phyloP scores from a whole-genome alignment of 2,113 vertebrate genomes.

The Pluvialis apricaria region DNA sequence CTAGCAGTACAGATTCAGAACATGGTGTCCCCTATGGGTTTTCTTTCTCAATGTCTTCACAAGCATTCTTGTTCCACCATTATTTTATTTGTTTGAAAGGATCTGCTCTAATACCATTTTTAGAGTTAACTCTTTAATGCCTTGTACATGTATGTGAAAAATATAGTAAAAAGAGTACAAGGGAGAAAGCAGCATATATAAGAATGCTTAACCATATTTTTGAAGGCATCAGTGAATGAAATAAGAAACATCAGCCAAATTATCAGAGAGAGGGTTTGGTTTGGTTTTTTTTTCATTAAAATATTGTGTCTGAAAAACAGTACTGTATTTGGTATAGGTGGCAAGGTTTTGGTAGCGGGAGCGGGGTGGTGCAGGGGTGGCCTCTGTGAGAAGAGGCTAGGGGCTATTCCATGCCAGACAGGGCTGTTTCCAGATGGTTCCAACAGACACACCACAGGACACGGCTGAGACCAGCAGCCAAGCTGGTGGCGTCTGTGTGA shows the following conservation, averaged over 20 bases:
- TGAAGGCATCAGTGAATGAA: neutral
- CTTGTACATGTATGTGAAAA: neutral
- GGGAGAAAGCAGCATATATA: neutral
- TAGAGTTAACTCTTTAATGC: neutral
- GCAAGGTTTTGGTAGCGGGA: neutral
- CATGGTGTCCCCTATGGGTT: neutral
- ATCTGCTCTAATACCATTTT: neutral
- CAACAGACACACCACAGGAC: neutral
- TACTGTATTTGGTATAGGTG: neutral
- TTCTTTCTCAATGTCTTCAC: neutral
- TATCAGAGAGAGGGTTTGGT: neutral
- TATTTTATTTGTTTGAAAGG: neutral
- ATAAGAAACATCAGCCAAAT: neutral
- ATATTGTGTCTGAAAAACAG: neutral
- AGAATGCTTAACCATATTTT: neutral
- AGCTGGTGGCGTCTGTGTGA: neutral
- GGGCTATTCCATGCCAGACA: neutral
- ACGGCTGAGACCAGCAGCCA: neutral
- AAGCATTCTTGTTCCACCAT: neutral
- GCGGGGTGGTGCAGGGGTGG: fast-evolving
- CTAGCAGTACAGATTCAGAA: neutral
- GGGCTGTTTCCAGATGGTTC: neutral
- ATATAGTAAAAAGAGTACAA: neutral
- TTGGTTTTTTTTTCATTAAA: neutral
- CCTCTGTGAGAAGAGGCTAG: neutral